These are phyloP conservation scores for Alfaro cultratus DNA, from an alignment of 2,797 vertebrate genomes.

Conservation along the genomic window DNA sequence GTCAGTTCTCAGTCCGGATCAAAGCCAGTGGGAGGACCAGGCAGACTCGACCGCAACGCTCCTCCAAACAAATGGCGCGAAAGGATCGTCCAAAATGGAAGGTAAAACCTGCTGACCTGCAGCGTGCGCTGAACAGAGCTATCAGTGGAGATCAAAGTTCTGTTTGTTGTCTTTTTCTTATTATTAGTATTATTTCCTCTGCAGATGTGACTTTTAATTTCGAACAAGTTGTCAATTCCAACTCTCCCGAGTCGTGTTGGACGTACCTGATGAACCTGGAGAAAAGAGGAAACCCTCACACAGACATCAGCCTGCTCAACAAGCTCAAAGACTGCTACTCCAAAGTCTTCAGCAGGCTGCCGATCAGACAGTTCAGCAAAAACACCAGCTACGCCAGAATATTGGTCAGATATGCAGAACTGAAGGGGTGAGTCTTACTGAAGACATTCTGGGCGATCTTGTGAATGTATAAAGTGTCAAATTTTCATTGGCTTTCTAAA, in stretches of 20 bases:
- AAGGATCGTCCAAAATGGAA: slow-evolving; percentile 64
- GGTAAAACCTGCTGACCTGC: slow-evolving; percentile 43
- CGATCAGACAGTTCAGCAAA: slow-evolving; percentile 88
- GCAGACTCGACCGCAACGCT: slow-evolving; percentile 83
- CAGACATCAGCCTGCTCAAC: slow-evolving; percentile 81
- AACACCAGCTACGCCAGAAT: slow-evolving; percentile 91
- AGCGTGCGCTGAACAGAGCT: background rate
- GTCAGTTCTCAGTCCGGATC: slow-evolving; percentile 66
- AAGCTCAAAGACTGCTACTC: slow-evolving; percentile 90
- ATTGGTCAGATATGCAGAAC: slow-evolving; percentile 92
- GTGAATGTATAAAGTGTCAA: no score
- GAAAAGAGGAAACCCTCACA: slow-evolving; percentile 85
- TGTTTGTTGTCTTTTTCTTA: background rate
- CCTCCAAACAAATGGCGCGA: slow-evolving; percentile 73
- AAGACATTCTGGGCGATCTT: background rate
- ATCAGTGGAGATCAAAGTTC: background rate
- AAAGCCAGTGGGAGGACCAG: slow-evolving; percentile 73
- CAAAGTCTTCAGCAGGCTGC: slow-evolving; percentile 86
- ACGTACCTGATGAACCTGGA: slow-evolving; percentile 87
- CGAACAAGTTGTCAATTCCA: slow-evolving; percentile 85
- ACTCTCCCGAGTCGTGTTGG: slow-evolving; percentile 90
- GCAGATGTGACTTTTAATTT: slow-evolving; percentile 88
- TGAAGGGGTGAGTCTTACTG: slow-evolving; percentile 86
- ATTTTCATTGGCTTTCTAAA: background rate
- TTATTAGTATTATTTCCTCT: background rate